These are phyloP conservation scores for Trissoscelio sp. DNA, from an alignment of 2,888 invertebrate species.

Conservation along the genomic window DNA sequence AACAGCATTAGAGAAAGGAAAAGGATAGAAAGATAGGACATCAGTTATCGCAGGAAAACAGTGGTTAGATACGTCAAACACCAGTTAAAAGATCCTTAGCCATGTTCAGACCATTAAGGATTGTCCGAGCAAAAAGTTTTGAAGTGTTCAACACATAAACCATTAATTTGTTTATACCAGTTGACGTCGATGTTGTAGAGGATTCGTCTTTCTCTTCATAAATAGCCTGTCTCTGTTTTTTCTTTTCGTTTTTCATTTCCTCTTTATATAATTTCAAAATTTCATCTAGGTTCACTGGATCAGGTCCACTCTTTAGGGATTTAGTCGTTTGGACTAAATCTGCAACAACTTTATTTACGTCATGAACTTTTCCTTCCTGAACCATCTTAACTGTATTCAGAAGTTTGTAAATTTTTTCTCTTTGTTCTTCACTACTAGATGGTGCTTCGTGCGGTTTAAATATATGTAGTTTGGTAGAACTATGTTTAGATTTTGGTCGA, in stretches of 20 bases:
- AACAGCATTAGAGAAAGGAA: conserved; percentile 22
- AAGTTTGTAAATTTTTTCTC: conserved; percentile 82
- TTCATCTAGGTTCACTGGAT: conserved; percentile 80
- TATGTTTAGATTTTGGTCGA: conserved; percentile 29
- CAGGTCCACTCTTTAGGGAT: conserved; percentile 78
- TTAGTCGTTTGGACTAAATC: conserved; percentile 77
- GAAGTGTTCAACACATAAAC: conserved; percentile 75
- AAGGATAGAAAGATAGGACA: conserved; percentile 36
- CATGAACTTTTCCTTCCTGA: conserved; percentile 79
- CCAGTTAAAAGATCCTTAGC: conserved; percentile 74
- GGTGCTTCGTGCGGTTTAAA: conserved; percentile 81
- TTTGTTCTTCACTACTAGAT: conserved; percentile 83
- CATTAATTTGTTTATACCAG: conserved; percentile 80
- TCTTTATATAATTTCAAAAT: conserved; percentile 78
- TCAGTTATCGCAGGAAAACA: conserved; percentile 55
- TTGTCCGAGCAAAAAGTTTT: conserved; percentile 74
- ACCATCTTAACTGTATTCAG: conserved; percentile 80
- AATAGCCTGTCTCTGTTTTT: conserved; percentile 77
- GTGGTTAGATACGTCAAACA: conserved; percentile 65
- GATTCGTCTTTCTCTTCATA: conserved; percentile 42
- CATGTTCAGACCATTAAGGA: conserved; percentile 75
- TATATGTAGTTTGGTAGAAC: conserved; percentile 75
- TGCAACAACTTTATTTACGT: conserved; percentile 76
- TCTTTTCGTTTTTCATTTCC: conserved; percentile 81
- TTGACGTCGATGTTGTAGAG: conserved; percentile 68